phyloP scores from a whole-genome alignment of 64 coral and sea anemone species.

The Porites lutea region DNA sequence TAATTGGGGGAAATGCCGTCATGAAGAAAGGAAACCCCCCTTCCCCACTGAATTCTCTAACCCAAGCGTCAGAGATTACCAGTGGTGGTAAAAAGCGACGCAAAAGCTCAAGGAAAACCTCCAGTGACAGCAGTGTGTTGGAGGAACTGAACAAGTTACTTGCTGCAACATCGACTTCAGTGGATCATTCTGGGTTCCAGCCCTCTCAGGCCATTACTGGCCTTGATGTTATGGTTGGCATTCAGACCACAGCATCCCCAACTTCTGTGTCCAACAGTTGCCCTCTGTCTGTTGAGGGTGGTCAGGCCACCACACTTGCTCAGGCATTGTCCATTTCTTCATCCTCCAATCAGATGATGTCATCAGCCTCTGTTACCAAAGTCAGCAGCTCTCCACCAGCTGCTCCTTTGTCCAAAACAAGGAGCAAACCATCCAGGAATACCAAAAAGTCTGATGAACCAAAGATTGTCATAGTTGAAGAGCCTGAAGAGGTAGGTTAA shows the following conservation, averaged over 20 bases:
- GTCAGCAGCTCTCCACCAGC: background rate
- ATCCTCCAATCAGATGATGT: background rate
- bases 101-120: background rate
- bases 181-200: background rate
- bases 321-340: background rate
- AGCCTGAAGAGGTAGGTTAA: slow-evolving; percentile 86
- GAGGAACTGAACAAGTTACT: slow-evolving; percentile 32
- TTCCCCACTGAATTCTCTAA: slow-evolving; percentile 6
- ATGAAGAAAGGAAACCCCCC: slow-evolving; percentile 10
- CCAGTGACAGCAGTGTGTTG: slow-evolving; percentile 11
- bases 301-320: background rate
- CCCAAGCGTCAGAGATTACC: background rate
- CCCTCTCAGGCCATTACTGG: background rate
- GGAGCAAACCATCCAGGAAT: slow-evolving; percentile 15
- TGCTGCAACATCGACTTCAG: background rate
- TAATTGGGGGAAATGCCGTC: background rate
- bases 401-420: slow-evolving; percentile 25
- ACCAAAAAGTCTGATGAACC: slow-evolving; percentile 42
- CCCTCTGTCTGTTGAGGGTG: background rate
- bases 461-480: slow-evolving; percentile 85
- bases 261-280: slow-evolving; percentile 15
- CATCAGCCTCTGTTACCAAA: background rate
- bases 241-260: slow-evolving; percentile 24
- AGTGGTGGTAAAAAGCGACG: background rate
- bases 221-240: background rate